Evolutionary conservation across 2,113 vertebrate genomes (phyloP), one percentile per base, ranked within the genome.

Genomic region (Onychostruthus taczanowskii): DNA sequence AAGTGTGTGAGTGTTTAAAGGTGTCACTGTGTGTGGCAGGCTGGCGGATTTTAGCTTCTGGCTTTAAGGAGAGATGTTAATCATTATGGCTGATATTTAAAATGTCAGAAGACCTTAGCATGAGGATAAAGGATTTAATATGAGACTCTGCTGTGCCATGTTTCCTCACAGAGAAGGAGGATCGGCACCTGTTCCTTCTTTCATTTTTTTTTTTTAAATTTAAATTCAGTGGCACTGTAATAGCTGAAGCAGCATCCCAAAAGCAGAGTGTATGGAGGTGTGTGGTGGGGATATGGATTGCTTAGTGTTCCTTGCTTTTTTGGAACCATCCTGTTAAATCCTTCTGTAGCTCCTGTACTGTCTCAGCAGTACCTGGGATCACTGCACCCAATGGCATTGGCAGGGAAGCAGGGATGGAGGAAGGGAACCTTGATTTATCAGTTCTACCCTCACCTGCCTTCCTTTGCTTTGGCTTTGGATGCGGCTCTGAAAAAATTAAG

Each of bases 1-100:
- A 90, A 97, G 95, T 97, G 95, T 97, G 90, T 92, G 95, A 93
- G 91, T 96, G 64, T 95, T 97, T 97, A 97, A 97, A 97, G 73
- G 95, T 97, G 95, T 97, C 89, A 83, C 88, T 59, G 46, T 64
- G 78, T 95, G 82, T 79, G 93, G 87, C 84, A 82, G 64, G 43
- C 90, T 97, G 96, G 96, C 22, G 70, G 95, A 75, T 98, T 97
- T 97, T 94, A 94, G 93, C 96, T 98, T 47, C 93, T 95, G 95
- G 96, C 84, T 93, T 94, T 94, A 96, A 97, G 92, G 92, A 97
- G 97, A 97, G 89, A 96, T 96, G 92, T 94, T 97, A 95, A 97
- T 98, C 94, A 95, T 96, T 91, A 92, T 44, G 87, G 89, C 80
- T 97, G 89, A 93, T 96, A 95, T 94, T 97, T 97, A 96, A 98